Base-by-base conservation (phyloP, 2,888 invertebrate genomes). In the Yponomeuta evonymella region DNA sequence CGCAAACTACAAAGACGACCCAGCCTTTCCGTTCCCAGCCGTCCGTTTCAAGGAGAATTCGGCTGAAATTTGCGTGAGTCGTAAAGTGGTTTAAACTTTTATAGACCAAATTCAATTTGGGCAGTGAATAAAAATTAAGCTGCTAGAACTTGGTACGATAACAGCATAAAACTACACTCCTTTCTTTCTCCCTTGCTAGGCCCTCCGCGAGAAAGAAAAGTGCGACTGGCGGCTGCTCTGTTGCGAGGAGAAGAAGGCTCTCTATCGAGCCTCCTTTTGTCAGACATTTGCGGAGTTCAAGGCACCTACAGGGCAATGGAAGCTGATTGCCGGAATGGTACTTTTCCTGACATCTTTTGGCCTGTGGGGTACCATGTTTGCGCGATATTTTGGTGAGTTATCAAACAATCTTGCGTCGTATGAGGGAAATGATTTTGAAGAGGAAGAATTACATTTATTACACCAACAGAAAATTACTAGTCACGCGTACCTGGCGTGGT, bases 221-320 rank as follows among this genome's bases (percentile, higher is more conserved):
- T 97, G 97, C 15, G 98, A 98, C 83, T 99, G 99, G 99, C 96
- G 95, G 76, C 95, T 95, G 77, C 89, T 99, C 4, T 94, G 96
- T 23, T 85, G 97, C n/a, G 97, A 97, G 67, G 99, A 99, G 77
- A 99, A 98, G 91, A 99, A 99, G 89, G 93, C 94, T 0, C 87
- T 99, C 67, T 99, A 99, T 92, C 95, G 99, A 71, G 95, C 97
- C 2, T 97, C 97, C 73, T 99, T 97, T 88, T 96, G 98, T 80
- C 97, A 97, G 84, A 99, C 99, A 5, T 97, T 96, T 82, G 89
- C 96, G 0, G 99, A 99, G 93, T 95, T 98, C 85, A 90, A 95
- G 72, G 95, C 96, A 0, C 95, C 96, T 3, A 95, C 95, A 15
- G 98, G 97, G 23, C 94, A 95, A 78, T 98, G 97, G 97, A 98